These are phyloP conservation scores for Coreius guichenoti DNA, from an alignment of 2,797 vertebrate genomes.

Conservation along the genomic window DNA sequence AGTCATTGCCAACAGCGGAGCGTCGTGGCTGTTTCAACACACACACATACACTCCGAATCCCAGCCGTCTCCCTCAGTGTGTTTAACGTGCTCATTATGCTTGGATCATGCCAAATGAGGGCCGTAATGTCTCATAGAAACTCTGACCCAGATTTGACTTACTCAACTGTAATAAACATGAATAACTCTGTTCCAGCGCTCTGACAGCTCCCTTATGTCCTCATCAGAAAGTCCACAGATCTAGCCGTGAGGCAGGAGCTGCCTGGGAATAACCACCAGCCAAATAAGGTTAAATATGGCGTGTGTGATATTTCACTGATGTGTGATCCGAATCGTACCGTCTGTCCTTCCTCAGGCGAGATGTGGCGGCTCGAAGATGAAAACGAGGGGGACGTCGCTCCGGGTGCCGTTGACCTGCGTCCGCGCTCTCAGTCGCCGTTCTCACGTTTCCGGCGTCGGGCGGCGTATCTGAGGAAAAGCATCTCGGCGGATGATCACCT, in stretches of 20 bases:
- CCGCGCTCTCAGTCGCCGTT: conserved; percentile 83
- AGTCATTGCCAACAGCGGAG: conserved; percentile 66
- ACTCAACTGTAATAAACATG: conserved; percentile 35
- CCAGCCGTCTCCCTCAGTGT: conserved; percentile 9
- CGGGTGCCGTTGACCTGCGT: conserved; percentile 56
- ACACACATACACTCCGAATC: conserved; percentile 26
- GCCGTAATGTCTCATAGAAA: conserved; percentile 28
- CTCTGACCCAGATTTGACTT: conserved; percentile 32
- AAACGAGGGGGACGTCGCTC: conserved; percentile 68
- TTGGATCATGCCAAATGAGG: conserved; percentile 34
- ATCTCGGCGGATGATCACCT: conserved; percentile 88
- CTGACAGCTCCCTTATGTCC: conserved; percentile 23
- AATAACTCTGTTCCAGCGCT: background rate
- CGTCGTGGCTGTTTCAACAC: conserved; percentile 24
- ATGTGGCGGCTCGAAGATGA: conserved; percentile 87
- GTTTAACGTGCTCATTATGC: conserved; percentile 37
- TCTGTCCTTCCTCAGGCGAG: conserved; percentile 74
- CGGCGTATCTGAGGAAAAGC: conserved; percentile 90
- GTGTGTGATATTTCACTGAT: conserved; percentile 21
- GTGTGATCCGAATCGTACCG: conserved; percentile 10
- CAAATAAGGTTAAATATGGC: background rate
- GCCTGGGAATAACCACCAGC: conserved; percentile 15
- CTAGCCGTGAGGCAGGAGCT: background rate
- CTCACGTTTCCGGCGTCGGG: conserved; percentile 79
- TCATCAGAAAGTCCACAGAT: conserved; percentile 16